These are phyloP conservation scores for Symphodus melops DNA, from an alignment of 2,113 vertebrate species.

Conservation along the genomic window DNA sequence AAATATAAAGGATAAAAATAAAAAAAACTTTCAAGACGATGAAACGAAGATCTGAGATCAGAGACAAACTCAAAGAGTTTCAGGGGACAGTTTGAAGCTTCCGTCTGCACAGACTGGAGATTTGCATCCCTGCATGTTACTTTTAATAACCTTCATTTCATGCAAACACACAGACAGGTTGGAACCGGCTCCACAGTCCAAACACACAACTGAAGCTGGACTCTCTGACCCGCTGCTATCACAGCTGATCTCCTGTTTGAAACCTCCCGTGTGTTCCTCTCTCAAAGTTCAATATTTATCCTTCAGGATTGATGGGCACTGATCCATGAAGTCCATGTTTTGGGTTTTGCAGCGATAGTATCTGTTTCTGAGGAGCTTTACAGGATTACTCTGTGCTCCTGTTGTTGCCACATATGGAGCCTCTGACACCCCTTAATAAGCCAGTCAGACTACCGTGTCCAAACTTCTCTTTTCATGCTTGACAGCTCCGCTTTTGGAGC, in stretches of 20 bases:
- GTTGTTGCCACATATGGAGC: constrained; percentile 44
- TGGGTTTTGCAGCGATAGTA: neutral
- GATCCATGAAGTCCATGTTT: too few species aligned
- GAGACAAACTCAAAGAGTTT: neutral
- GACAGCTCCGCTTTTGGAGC: constrained; percentile 65
- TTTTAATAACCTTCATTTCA: constrained; percentile 6
- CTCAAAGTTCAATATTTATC: too few species aligned
- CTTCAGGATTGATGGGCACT: neutral
- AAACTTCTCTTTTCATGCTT: constrained; percentile 61
- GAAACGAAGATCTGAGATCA: too few species aligned
- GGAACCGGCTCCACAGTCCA: neutral
- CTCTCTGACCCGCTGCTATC: too few species aligned
- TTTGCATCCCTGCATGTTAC: neutral
- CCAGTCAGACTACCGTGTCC: constrained; percentile 56
- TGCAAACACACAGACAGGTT: neutral
- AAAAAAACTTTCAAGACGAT: too few species aligned
- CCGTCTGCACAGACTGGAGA: neutral
- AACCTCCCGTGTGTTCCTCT: neutral
- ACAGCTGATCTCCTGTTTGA: too few species aligned
- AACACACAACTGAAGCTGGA: too few species aligned
- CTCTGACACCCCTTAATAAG: constrained; percentile 50
- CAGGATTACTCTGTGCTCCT: constrained; percentile 5
- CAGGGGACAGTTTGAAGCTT: neutral
- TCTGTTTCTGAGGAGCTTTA: neutral
- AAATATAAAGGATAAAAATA: too few species aligned